Percentiles rank a stretch among this genome's conserved stretches.
Conservation (phyloP, 1,140 invertebrate species). For the Psix sp. region DNA sequence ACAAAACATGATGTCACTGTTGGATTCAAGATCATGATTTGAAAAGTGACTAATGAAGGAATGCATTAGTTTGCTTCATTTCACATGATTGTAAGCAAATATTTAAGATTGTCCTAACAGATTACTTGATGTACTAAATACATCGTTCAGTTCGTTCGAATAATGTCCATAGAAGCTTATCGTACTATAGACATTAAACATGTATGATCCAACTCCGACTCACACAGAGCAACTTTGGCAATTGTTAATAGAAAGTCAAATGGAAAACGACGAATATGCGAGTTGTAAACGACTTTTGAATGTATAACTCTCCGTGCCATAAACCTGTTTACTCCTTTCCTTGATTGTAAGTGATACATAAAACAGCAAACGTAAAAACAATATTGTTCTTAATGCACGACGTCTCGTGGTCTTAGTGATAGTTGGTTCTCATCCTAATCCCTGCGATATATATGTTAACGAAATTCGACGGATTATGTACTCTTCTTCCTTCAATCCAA, state of each 20-base stretch:
- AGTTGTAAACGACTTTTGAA: conserved; percentile 30
- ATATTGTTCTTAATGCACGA: conserved; percentile 36
- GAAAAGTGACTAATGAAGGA: conserved; percentile 17
- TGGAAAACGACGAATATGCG: neutral
- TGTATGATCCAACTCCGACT: conserved; percentile 30
- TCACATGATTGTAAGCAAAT: too few relatives aligned
- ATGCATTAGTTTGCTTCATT: conserved; percentile 24
- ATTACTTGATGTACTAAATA: conserved; percentile 41
- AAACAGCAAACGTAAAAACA: neutral
- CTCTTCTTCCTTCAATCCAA: conserved; percentile 41
- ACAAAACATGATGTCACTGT: conserved; percentile 6
- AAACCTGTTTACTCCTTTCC: conserved; percentile 46
- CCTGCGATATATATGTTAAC: conserved; percentile 39
- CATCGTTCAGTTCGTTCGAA: conserved; percentile 53
- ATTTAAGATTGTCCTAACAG: conserved; percentile 32
- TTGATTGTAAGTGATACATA: neutral
- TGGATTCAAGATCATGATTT: conserved; percentile 28
- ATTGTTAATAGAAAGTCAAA: conserved; percentile 34
- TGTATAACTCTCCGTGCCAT: conserved; percentile 55
- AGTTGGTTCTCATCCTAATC: conserved; percentile 28
- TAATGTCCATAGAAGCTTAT: too few relatives aligned
- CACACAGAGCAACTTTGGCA: conserved; percentile 21
- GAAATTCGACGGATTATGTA: conserved; percentile 51
- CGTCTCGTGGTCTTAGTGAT: conserved; percentile 42
- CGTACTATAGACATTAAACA: too few relatives aligned